Base-by-base conservation (phyloP, 2,888 invertebrate species). In the Dolomedes plantarius region DNA sequence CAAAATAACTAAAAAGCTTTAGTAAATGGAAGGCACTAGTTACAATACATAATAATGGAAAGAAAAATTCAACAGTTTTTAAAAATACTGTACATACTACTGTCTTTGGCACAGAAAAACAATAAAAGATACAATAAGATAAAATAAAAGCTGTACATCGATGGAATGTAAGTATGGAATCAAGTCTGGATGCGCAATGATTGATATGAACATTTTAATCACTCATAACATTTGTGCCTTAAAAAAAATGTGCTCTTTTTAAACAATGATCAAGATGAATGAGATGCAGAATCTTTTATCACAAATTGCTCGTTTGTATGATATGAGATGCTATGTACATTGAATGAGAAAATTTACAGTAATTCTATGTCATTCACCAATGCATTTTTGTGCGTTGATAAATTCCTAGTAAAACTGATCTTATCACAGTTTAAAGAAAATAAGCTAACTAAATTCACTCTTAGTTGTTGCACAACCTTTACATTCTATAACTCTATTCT, bases 121-220 rank as follows among this genome's bases (percentile, higher is more conserved):
- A 36, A 36, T 41, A 41, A 64, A 41, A 82, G 71, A 76, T 29
- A 36, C 23, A 64, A 13, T 28, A 39, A 82, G 62, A 31, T 16
- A 65, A n/a, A 39, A 11, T n/a, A 28, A 16, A 36, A 65, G 19
- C 39, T 82, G 56, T 83, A 85, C 83, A 85, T 1, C 28, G 65
- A 62, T 85, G 83, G 83, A 85, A 85, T 85, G 83, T 85, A 77
- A 29, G 83, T 85, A 85, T 85, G 83, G 83, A 85, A 68, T 76
- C n/a, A 29, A 29, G 27, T 27, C 23, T 50, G 2, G 23, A 11
- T 56, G 56, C 6, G 56, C 46, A 46, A 46, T 46, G 16, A 46
- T 23, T 56, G 56, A 56, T 56, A 56, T 56, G 56, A 56, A 6
- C 36, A 27, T 41, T 64, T 39, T 65, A 19, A 50, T 46, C 56